phyloP scores from a whole-genome alignment of 2,797 vertebrate species.

The Myripristis jacobus region DNA sequence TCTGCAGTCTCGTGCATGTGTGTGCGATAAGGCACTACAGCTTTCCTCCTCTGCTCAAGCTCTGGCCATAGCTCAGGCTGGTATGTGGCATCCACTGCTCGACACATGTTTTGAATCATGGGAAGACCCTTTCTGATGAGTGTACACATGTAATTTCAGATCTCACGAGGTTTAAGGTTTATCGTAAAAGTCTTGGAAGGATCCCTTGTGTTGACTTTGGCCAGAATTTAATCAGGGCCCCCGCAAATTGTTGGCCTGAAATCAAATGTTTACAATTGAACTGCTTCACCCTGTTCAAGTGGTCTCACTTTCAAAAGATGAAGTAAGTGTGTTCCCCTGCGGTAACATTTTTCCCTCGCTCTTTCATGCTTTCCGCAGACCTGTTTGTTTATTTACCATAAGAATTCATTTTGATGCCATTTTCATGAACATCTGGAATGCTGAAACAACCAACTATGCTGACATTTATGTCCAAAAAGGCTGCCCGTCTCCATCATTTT shows the following conservation, averaged over 20 bases:
- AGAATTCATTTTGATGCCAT: constrained; percentile 8
- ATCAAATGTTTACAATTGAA: constrained; percentile 38
- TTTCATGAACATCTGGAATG: constrained; percentile 17
- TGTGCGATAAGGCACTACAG: too few species aligned
- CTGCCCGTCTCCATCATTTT: constrained; percentile 25
- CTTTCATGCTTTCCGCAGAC: constrained; percentile 1
- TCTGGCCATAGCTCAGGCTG: constrained; percentile 11
- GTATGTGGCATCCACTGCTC: constrained; percentile 43
- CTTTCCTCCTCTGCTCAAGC: constrained; percentile 36
- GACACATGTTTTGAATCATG: constrained; percentile 63
- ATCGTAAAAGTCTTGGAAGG: constrained; percentile 57
- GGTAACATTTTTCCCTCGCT: not conserved
- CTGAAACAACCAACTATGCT: constrained; percentile 13
- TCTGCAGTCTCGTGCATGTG: constrained; percentile 26
- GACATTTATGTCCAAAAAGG: constrained; percentile 19
- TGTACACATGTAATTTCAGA: constrained; percentile 54
- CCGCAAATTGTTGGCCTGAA: constrained; percentile 38
- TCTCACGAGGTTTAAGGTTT: constrained; percentile 57
- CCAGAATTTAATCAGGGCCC: constrained; percentile 48
- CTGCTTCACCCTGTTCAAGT: constrained; percentile 12
- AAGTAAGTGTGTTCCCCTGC: constrained; percentile 11
- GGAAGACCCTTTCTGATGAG: constrained; percentile 48
- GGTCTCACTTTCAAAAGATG: constrained; percentile 30
- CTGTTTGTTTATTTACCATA: not conserved
- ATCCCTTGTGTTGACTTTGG: constrained; percentile 41